Evolutionary conservation across 2,797 vertebrate species (phyloP).

Genomic region (Dipus sagitta): DNA sequence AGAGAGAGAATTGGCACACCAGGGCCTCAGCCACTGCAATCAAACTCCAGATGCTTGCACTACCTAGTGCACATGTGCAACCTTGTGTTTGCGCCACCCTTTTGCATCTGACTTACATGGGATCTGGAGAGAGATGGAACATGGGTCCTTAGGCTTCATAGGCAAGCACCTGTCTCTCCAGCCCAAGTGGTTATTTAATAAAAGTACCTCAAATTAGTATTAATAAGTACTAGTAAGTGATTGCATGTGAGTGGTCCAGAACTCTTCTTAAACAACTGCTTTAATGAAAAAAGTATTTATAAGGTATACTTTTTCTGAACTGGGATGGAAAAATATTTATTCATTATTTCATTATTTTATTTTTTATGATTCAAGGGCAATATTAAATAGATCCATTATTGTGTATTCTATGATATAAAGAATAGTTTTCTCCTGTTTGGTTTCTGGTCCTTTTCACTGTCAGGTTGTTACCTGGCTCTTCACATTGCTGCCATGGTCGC

Average conservation of each 20-base stretch:
- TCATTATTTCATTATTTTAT: background rate
- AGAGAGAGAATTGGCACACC: too few relatives aligned
- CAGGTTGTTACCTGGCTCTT: slow-evolving; percentile 49
- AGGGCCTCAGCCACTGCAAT: too few relatives aligned
- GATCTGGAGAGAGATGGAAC: too few relatives aligned
- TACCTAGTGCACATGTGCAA: too few relatives aligned
- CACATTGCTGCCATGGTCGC: slow-evolving; percentile 13
- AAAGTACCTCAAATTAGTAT: slow-evolving; percentile 44
- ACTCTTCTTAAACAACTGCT: slow-evolving; percentile 44
- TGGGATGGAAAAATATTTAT: slow-evolving; percentile 10
- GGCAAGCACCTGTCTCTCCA: too few relatives aligned
- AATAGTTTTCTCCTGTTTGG: slow-evolving; percentile 31
- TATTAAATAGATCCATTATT: slow-evolving; percentile 48
- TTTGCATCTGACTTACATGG: too few relatives aligned
- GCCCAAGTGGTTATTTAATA: background rate
- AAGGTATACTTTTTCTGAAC: slow-evolving; percentile 53
- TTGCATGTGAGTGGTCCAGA: slow-evolving; percentile 44
- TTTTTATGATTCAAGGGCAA: slow-evolving; percentile 56
- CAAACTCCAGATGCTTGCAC: too few relatives aligned
- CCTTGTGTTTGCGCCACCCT: too few relatives aligned
- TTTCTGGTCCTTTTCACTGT: slow-evolving; percentile 59
- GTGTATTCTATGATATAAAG: slow-evolving; percentile 48
- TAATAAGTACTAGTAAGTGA: slow-evolving; percentile 26
- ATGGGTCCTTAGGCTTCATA: too few relatives aligned
- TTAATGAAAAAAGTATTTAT: slow-evolving; percentile 37